These are phyloP conservation scores for Malurus alboscapulatus DNA, from an alignment of 2,113 vertebrate genomes.

Conservation along the genomic window DNA sequence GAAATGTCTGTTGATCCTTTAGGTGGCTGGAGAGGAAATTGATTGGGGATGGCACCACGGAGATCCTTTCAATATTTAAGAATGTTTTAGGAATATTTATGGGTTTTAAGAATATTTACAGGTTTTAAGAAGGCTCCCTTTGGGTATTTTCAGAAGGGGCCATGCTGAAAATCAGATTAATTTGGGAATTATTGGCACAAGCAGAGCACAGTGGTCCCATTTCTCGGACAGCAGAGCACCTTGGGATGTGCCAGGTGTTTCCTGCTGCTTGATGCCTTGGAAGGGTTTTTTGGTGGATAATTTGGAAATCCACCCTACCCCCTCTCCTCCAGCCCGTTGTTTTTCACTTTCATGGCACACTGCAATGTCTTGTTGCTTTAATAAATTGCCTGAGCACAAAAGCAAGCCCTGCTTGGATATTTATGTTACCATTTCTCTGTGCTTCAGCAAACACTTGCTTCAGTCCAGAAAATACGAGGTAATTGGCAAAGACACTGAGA, in stretches of 20 bases:
- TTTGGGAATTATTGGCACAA: not conserved
- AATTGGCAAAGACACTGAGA: not conserved
- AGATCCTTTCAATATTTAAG: not conserved
- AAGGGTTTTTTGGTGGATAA: not conserved
- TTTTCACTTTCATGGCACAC: not conserved
- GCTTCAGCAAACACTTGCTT: constrained; percentile 21
- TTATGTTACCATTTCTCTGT: not conserved
- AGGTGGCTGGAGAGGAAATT: not conserved
- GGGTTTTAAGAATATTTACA: no score
- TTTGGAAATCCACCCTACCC: not conserved
- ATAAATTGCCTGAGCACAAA: not conserved
- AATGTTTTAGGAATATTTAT: no score
- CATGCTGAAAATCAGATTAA: not conserved
- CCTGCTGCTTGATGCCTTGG: not conserved
- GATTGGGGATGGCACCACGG: accelerated
- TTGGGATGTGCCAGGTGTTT: not conserved
- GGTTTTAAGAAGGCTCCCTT: not conserved
- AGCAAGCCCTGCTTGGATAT: not conserved
- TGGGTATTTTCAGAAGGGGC: not conserved
- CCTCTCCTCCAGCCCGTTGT: not conserved
- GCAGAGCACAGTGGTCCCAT: not conserved
- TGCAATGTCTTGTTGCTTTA: constrained; percentile 8
- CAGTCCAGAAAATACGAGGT: not conserved
- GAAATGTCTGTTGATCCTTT: not conserved
- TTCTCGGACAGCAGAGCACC: not conserved